phyloP scores from a whole-genome alignment of 2,113 vertebrate species.

The Gallinago undulata region DNA sequence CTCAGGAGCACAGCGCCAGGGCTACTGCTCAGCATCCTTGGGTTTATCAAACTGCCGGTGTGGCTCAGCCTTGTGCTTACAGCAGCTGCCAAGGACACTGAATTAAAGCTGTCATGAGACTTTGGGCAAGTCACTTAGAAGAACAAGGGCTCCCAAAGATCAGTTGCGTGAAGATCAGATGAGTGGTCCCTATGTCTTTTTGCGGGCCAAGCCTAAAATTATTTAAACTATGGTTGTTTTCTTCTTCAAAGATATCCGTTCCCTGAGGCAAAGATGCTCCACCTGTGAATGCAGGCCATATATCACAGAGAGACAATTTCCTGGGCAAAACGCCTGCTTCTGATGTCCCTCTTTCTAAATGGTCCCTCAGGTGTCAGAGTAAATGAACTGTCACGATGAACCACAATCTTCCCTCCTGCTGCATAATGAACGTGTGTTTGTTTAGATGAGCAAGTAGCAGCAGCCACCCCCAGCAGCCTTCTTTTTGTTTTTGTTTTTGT shows the following conservation, averaged over 20 bases:
- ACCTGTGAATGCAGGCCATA: background rate
- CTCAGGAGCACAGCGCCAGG: background rate
- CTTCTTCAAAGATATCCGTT: background rate
- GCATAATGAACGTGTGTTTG: background rate
- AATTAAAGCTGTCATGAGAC: background rate
- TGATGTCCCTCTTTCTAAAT: background rate
- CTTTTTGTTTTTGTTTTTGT: no score
- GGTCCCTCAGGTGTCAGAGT: background rate
- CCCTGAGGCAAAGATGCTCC: background rate
- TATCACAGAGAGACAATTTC: background rate
- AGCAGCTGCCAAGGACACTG: background rate
- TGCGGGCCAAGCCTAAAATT: background rate
- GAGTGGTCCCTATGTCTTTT: background rate
- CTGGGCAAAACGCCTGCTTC: conserved; percentile 18
- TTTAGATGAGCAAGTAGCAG: background rate
- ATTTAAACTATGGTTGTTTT: background rate
- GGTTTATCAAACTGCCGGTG: background rate
- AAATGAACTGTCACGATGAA: background rate
- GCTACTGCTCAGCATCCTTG: background rate
- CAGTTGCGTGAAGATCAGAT: background rate
- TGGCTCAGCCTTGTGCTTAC: background rate
- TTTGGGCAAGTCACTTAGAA: background rate
- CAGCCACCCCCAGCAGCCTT: background rate
- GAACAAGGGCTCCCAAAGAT: background rate
- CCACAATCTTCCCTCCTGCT: background rate